Base-by-base conservation (phyloP, 2,888 invertebrate species). In the Hypercompe scribonia region DNA sequence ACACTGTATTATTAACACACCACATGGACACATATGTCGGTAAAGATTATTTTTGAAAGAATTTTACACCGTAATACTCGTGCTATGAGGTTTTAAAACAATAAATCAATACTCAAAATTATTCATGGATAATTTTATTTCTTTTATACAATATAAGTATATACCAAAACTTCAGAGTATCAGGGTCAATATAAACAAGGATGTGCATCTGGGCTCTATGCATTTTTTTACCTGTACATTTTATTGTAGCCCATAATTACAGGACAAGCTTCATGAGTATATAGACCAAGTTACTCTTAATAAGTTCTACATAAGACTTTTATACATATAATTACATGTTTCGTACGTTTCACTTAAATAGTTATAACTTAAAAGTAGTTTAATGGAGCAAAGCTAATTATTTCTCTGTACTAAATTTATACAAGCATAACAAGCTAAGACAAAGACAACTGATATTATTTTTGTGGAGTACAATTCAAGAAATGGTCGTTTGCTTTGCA, bases 61-160 rank as follows among this genome's bases (percentile, higher is more conserved):
- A n/a, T 39, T 24, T 39, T n/a, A 28, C 15, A 36, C 3, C 61
- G 54, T 1, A 28, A 66, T 21, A 31, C 18, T 42, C 42, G 28
- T 10, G 31, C 10, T 15, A 21, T 46, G 13, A 64, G 42, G 7
- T 64, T 31, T 21, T 4, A 21, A 65, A 64, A 33, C n/a, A 46
- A 70, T 36, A 46, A 69, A 71, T n/a, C n/a, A n/a, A n/a, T 81
- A 78, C 77, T 80, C 74, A 78, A 83, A 81, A 83, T 78, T 83
- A 81, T 83, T 83, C 80, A 83, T 79, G 81, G 78, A 83, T 83
- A 78, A 80, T 78, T 61, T 83, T 78, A 83, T 83, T 80, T 79
- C 67, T 78, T 81, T 70, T 82, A 79, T 81, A 81, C 72, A 84
- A 78, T 78, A 75, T 80, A 78, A 33, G 72, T 68, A 68, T 66